Conservation (phyloP, 2,888 invertebrate genomes). For the Cerastoderma edule region DNA sequence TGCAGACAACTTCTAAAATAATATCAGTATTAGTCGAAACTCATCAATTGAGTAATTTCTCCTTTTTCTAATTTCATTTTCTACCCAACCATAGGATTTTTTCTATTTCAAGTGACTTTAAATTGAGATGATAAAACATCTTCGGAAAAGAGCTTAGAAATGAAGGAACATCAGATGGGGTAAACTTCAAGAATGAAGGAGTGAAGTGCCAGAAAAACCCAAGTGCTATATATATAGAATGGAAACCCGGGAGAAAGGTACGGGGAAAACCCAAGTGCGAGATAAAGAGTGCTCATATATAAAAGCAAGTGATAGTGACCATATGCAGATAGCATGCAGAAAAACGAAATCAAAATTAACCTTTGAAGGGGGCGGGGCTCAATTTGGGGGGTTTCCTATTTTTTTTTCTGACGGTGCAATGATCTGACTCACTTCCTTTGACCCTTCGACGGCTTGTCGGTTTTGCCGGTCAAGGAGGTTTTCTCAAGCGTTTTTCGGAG, state of each 20-base stretch:
- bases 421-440: constrained; percentile 54
- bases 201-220: too few species aligned
- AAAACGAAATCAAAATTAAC: constrained; percentile 52
- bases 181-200: too few species aligned
- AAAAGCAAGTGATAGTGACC: constrained; percentile 14
- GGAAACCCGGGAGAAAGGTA: neutral
- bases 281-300: constrained; percentile 22
- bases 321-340: constrained; percentile 51
- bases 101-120: too few species aligned
- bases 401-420: constrained; percentile 30
- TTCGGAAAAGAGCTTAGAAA: too few species aligned
- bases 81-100: too few species aligned
- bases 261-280: neutral
- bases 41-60: too few species aligned
- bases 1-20: too few species aligned
- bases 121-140: too few species aligned
- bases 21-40: too few species aligned
- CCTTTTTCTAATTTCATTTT: too few species aligned
- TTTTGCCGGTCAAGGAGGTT: constrained; percentile 29
- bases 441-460: constrained; percentile 32
- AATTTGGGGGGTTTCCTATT: constrained; percentile 36
- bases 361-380: constrained; percentile 37
- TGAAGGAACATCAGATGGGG: too few species aligned
- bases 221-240: too few species aligned
- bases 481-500: constrained; percentile 44